Evolutionary conservation across 2,797 vertebrate species (phyloP).

Genomic region (Anas bahamensis): DNA sequence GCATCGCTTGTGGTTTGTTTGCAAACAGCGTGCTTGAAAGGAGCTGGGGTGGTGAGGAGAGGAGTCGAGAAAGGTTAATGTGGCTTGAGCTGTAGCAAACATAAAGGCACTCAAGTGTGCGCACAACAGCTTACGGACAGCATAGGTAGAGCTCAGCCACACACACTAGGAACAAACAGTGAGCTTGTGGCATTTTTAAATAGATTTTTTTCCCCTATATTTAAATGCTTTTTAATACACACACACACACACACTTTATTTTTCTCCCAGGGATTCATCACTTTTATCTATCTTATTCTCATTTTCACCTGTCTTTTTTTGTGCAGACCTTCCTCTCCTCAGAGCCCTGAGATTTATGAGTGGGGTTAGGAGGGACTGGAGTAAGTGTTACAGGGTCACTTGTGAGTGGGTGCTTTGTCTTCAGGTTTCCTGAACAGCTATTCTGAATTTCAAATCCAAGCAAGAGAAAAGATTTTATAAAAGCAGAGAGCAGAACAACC

Average conservation of each 20-base stretch:
- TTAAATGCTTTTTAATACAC: neutral
- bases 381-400: neutral
- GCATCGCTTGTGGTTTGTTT: neutral
- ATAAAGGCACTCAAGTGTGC: neutral
- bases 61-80: neutral
- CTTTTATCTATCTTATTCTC: neutral
- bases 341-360: slow-evolving; percentile 10
- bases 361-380: slow-evolving; percentile 1
- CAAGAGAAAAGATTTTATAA: neutral
- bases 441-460: neutral
- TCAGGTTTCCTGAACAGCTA: neutral
- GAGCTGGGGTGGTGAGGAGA: neutral
- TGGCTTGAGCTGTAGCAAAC: neutral
- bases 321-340: neutral
- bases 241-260: neutral
- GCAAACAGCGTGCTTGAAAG: neutral
- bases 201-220: neutral
- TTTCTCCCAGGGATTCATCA: neutral
- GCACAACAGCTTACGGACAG: neutral
- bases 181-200: neutral
- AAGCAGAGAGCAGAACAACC: neutral
- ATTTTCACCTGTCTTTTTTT: slow-evolving; percentile 14
- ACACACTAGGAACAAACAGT: neutral
- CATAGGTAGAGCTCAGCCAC: too few species aligned
- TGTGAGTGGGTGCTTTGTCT: neutral